Evolutionary conservation across 1,140 invertebrate genomes (phyloP).

Genomic region (Drosophila nasuta): DNA sequence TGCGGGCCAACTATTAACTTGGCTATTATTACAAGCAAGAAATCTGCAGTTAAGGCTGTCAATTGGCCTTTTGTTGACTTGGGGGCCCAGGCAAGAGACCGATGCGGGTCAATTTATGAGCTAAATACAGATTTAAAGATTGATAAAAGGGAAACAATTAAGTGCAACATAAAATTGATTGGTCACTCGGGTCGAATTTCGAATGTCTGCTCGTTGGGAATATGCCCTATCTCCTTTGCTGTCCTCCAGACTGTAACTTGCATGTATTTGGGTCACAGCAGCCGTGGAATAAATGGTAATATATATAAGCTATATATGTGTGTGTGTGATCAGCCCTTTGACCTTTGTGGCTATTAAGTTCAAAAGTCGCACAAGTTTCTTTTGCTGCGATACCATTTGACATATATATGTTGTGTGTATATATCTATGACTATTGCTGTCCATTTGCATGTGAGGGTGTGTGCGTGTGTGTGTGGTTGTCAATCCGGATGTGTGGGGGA

Average conservation of each 20-base stretch:
- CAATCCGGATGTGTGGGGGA: constrained; percentile 22
- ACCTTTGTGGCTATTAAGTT: constrained; percentile 74
- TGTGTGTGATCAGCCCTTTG: constrained; percentile 50
- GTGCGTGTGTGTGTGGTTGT: constrained; percentile 11
- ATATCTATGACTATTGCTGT: constrained; percentile 46
- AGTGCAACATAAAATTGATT: constrained; percentile 4
- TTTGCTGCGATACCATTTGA: constrained; percentile 61
- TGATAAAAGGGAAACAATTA: constrained; percentile 9
- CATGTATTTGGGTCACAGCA: constrained; percentile 35
- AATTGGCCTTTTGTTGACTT: constrained; percentile 6
- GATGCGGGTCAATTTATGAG: neutral
- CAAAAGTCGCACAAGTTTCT: constrained; percentile 75
- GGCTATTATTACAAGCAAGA: constrained; percentile 43
- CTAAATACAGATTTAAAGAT: constrained; percentile 1
- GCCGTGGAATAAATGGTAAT: constrained; percentile 26
- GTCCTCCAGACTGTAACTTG: neutral
- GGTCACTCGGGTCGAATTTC: neutral
- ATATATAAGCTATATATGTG: constrained; percentile 21
- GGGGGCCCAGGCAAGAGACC: neutral
- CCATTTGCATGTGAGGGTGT: constrained; percentile 57
- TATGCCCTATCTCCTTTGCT: neutral
- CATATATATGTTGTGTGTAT: constrained; percentile 30
- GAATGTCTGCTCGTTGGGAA: neutral
- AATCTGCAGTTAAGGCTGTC: neutral
- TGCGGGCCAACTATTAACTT: constrained; percentile 3